Conservation (phyloP, 2,113 vertebrate genomes). For the Aythya baeri region DNA sequence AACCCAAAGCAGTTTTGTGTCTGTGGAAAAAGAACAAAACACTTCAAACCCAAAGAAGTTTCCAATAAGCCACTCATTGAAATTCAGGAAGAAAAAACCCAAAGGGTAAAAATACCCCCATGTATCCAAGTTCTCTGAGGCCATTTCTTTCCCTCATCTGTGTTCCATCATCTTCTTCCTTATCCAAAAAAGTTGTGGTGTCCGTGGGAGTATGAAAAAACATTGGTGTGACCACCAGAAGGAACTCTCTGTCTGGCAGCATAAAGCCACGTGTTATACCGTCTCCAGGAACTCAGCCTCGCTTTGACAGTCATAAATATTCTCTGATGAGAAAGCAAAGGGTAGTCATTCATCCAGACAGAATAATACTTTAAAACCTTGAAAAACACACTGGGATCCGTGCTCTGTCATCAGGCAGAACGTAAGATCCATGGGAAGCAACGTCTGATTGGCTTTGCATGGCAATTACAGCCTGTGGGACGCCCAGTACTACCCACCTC, state of each 20-base stretch:
- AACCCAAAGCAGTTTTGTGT: slow-evolving; percentile 48
- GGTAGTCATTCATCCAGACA: slow-evolving; percentile 11
- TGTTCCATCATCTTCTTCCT: slow-evolving; percentile 66
- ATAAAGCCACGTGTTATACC: slow-evolving; percentile 58
- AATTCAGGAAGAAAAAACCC: slow-evolving; percentile 73
- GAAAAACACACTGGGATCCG: neutral
- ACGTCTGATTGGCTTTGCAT: neutral
- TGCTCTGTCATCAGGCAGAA: neutral
- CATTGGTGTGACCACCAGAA: slow-evolving; percentile 66
- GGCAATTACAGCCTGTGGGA: neutral
- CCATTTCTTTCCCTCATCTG: slow-evolving; percentile 63
- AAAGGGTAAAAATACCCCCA: slow-evolving; percentile 70
- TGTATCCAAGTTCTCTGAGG: slow-evolving; percentile 54
- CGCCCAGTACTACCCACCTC: neutral
- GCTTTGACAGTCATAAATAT: slow-evolving; percentile 38
- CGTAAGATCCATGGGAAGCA: neutral
- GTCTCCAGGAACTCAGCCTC: slow-evolving; percentile 56
- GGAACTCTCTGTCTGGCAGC: slow-evolving; percentile 69
- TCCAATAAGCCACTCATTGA: slow-evolving; percentile 74
- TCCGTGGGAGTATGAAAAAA: slow-evolving; percentile 71
- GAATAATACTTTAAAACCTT: slow-evolving; percentile 22
- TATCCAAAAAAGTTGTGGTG: slow-evolving; percentile 69
- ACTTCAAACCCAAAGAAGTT: slow-evolving; percentile 63
- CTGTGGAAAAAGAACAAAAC: slow-evolving; percentile 56
- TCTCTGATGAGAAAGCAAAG: slow-evolving; percentile 54